Evolutionary conservation across 2,113 vertebrate genomes (phyloP), one percentile per base, ranked within the genome.

Genomic region (Gymnobelideus leadbeateri): DNA sequence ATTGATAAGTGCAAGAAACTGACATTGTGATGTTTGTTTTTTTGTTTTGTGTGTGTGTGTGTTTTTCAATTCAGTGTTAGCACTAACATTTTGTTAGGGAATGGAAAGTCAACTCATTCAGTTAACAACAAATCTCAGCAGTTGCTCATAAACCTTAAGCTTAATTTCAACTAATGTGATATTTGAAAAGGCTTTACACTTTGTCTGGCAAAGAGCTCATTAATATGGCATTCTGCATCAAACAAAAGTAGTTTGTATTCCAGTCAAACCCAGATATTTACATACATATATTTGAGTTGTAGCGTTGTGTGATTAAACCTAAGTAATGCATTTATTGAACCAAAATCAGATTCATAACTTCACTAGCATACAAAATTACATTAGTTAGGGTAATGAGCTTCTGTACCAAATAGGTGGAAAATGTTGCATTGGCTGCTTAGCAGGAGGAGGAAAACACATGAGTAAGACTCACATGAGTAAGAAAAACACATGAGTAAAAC

Each of bases 331-430:
- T 93, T 91, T 93, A 89, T 68, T 61, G 50, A 93, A 91, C 9
- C 26, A 94, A 96, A 96, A 96, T 95, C 28, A 92, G 2, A 91
- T 95, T 96, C 25, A 92, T 90, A 94, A 43, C 10, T 93, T 93
- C 89, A 91, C 14, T 90, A 93, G 19, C 12, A 84, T 94, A 54
- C 8, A 94, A 1, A 91, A 77, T 96, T 93, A 89, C 25, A 54
- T 94, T 89, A 94, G 1, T 92, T 46, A 91, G 51, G 23, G 51
- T 89, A 95, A 93, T 89, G 14, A 57, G 2, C 51, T 94, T 89
- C 57, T 23, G 7, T 91, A 93, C 23, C 51, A 57, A 94, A 51
- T 55, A 95, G 94, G 9, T 2, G 49, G 14, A 91, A 93, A 94
- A 95, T 91, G 0, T 11, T 89, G 8, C 51, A 1, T 21, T 94